Base-by-base conservation (phyloP, 2,888 invertebrate genomes). In the Lysandra coridon region DNA sequence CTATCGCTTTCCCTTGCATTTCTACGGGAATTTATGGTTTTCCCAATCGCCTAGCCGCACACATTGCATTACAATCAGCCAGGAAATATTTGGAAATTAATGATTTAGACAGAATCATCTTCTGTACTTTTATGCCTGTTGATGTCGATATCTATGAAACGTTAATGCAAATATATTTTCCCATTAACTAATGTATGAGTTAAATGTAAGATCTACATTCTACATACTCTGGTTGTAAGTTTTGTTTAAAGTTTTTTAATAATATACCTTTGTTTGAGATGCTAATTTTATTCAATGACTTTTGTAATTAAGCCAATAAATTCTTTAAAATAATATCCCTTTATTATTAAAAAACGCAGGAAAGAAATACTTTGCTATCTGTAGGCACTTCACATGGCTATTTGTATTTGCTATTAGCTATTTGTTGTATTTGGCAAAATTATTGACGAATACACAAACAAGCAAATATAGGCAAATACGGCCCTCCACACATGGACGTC, bases 1-100 rank as follows among this genome's bases (percentile, higher is more conserved):
- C 96, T 5, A 95, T 98, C 75, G 98, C 98, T 0, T 98, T 98
- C 87, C 98, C 98, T 0, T 98, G 98, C 87, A 97, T 98, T 86
- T 97, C 98, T 0, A 98, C 98, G 4, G 98, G 98, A n/a, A 95
- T 98, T 81, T 98, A 98, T 88, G 98, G 98, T 0, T 98, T 98
- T 89, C 98, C 98, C 0, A 96, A 96, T 87, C 95, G 96, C 81
- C 90, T 96, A 60, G 98, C 98, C 0, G 97, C 97, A 0, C 96
- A 96, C 84, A 96, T 98, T 4, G 98, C 98, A 3, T 87, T 97
- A 7, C 88, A 91, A 40, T 95, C 96, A 1, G 96, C 97, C 0
- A 93, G 97, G 83, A 94, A 95, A 80, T 96, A 96, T 87, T 91
- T 98, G 60, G 95, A 96, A 86, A 84, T 87, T 80, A 90, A 91